A percentile compares a stretch with the other conserved stretches of the same genome.
Conservation (phyloP, 2,797 vertebrate species). For the Masticophis lateralis region DNA sequence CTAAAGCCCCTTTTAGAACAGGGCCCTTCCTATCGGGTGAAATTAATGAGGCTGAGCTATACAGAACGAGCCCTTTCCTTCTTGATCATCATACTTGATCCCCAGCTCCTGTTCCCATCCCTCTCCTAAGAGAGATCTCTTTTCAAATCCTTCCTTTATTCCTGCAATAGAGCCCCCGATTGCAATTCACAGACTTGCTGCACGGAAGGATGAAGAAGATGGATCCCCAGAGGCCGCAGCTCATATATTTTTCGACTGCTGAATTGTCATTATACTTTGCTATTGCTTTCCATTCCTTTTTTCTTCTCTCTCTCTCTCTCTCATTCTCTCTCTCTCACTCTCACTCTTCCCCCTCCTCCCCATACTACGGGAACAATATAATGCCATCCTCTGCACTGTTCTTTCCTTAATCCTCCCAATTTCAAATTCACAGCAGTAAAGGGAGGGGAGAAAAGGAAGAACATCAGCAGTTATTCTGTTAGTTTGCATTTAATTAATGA, state of each 20-base stretch:
- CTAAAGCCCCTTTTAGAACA: no score
- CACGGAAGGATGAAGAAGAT: not conserved
- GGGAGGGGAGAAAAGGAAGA: not conserved
- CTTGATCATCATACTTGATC: not conserved
- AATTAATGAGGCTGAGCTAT: not conserved
- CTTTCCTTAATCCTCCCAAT: rapidly evolving
- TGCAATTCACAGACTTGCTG: not conserved
- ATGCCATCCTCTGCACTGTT: not conserved
- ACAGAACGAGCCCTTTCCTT: not conserved
- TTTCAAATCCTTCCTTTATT: not conserved
- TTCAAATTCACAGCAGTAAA: not conserved
- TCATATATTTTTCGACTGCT: not conserved
- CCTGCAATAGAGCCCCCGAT: not conserved
- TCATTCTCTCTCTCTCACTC: no score
- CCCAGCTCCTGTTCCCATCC: not conserved
- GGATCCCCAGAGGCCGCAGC: not conserved
- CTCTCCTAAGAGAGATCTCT: not conserved
- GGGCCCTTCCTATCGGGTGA: not conserved
- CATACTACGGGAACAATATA: not conserved
- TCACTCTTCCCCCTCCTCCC: no score
- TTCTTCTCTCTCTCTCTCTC: not conserved
- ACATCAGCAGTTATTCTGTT: conserved; percentile 42
- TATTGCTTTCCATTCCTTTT: not conserved
- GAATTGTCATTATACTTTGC: conserved; percentile 6
- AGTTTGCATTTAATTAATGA: conserved; percentile 49